Evolutionary conservation across 2,888 invertebrate species (phyloP), one percentile per base, ranked within the genome.

Genomic region (Rotaria macrura): DNA sequence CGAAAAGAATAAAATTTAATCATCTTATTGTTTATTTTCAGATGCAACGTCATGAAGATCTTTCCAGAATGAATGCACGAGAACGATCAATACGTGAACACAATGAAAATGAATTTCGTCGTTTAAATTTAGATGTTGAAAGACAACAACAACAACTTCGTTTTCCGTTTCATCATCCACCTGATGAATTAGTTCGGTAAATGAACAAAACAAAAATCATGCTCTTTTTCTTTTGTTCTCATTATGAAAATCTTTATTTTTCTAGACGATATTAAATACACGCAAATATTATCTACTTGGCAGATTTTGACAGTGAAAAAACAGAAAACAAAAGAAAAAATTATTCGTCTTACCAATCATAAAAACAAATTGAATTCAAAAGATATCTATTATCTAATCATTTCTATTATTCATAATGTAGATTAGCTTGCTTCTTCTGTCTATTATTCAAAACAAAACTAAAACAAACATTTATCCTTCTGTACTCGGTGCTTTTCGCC

Each of bases 101-200:
- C 43, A 79, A 25, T 79, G 79, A 79, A 43, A 79, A 79, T 79
- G 79, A 79, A 79, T 79, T 79, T 79, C 40, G 79, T 43, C 79
- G 79, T 43, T 43, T 79, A n/a, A 40, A 3, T 79, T n/a, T 79
- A n/a, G 79, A 79, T 14, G 14, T 23, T 79, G 79, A 79, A 79
- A 40, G 79, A n/a, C 79, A 79, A 34, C 79, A 79, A 34, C 79
- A 79, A 43, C 43, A 43, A 43, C 79, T 43, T 79, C 43, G 43
- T n/a, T 79, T 79, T 43, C 43, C 43, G n/a, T 43, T 43, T 79
- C 79, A 79, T 43, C 79, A 40, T 79, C 43, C 40, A 79, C 43
- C 40, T 25, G 79, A 79, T 79, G 43, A 79, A 25, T n/a, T 79
- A n/a, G 43, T 43, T 43, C 40, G 79, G 79, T 79, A 79, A 65